Evolutionary conservation across 1,140 invertebrate genomes (phyloP).

Genomic region (Heliconius eleuchia): DNA sequence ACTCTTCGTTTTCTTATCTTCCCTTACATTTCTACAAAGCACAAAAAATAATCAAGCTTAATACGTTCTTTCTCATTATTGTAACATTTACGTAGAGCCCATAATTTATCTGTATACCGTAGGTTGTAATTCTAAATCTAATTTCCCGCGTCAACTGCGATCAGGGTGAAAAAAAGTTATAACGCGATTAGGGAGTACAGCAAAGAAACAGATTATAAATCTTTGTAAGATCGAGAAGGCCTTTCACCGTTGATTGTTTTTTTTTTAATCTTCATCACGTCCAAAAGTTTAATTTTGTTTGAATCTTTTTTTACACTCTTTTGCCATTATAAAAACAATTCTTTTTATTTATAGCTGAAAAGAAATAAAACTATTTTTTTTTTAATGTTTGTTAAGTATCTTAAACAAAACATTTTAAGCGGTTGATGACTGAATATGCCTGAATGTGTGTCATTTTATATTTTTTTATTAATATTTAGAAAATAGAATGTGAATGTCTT

Average conservation of each 20-base stretch:
- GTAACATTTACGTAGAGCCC: not conserved
- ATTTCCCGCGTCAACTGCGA: constrained; percentile 31
- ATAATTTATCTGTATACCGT: constrained; percentile 4
- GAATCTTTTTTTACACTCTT: constrained; percentile 23
- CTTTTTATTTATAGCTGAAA: not conserved
- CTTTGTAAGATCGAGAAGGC: constrained; percentile 35
- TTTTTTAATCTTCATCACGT: constrained; percentile 34
- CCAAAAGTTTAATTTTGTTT: constrained; percentile 18
- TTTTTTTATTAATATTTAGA: too few relatives aligned
- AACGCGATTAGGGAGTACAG: constrained; percentile 36
- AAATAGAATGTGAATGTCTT: too few relatives aligned
- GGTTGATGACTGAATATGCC: too few relatives aligned
- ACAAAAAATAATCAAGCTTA: not conserved
- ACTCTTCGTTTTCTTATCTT: not conserved
- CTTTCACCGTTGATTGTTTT: constrained; percentile 36
- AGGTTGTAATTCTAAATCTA: constrained; percentile 20
- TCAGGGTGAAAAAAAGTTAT: constrained; percentile 34
- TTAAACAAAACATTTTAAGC: not conserved
- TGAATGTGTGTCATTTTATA: too few relatives aligned
- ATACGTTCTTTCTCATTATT: constrained; percentile 1
- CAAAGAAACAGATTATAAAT: constrained; percentile 41
- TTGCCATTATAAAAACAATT: not conserved
- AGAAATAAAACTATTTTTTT: not conserved
- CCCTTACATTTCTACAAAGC: not conserved
- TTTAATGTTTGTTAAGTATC: not conserved